Evolutionary conservation across 2,888 invertebrate species (phyloP), one percentile per base, ranked within the genome.

Genomic region (Drosophila kuntzei): DNA sequence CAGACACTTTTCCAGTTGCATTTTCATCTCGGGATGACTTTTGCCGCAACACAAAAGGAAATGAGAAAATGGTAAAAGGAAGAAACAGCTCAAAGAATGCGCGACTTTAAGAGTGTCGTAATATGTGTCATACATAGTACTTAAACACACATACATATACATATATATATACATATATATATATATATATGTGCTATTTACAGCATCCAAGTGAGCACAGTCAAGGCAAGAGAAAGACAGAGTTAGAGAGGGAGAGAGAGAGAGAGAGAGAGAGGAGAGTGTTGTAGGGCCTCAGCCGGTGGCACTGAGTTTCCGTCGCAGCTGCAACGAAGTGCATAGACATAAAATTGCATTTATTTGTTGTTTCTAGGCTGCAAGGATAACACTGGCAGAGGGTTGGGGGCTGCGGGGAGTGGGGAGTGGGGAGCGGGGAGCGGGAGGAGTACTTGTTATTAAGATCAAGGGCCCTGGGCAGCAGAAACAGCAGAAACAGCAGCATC

Each of bases 321-420:
- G 79, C 72, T 79, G 81, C 85, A 81, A 69, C 70, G 50, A 76
- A 84, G 76, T 79, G 80, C 79, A 82, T 79, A 66, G 79, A 83
- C 58, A 67, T 69, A 58, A 72, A 71, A 76, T 77, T 72, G 72
- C 64, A 72, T 65, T 73, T 67, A 46, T 67, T 58, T 66, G 37
- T 54, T 54, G 63, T 25, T 57, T 43, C 55, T 60, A 39, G 50
- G 58, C 72, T 67, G 47, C 57, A 37, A 57, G 49, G 32, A 46
- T 34, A 36, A 25, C 16, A 14, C 29, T 14, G 29, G 6, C 14
- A 41, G 12, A 1, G 47, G 29, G 6, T 5, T 0, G 41, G 1
- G 16, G 12, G 12, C 4, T n/a, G n/a, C n/a, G n/a, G 2, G 1
- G 11, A 2, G 8, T 25, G 25, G 9, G 18, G n/a, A 18, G 41